Base-by-base conservation (phyloP, 2,113 vertebrate species). In the Ophiodon elongatus region DNA sequence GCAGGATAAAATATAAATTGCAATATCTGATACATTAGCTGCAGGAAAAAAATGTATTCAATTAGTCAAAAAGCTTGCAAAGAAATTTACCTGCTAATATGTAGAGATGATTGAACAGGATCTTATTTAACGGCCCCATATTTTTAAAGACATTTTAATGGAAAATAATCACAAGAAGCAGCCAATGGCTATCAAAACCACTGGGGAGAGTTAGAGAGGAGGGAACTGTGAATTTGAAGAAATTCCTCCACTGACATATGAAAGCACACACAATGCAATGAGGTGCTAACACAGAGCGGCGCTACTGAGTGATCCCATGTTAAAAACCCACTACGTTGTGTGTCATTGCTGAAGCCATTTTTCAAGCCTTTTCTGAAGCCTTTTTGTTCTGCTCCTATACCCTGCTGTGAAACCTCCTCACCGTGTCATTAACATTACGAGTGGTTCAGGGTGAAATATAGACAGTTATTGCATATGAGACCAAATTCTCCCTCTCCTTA, bases 391-490 rank as follows among this genome's bases (percentile, higher is more conserved):
- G 62, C 69, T 74, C 33, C 17, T 13, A 13, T 15, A 1, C 17
- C 7, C 57, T 59, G 67, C 29, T 19, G 56, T 73, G 79, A 60
- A 84, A 73, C 54, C 68, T 52, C 65, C 64, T 45, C 74, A 17
- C 60, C 33, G 13, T 37, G 54, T 50, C 7, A 0, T 73, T 78
- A 66, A 57, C 19, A 21, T 17, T 6, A 17, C 3, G 39, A 78
- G 70, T 39, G 80, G 65, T 65, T 79, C 14, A 4, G 69, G 37
- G 60, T 87, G 43, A 83, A 84, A 87, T 73, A 67, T 8, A 82
- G 10, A 27, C 64, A 35, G 47, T 73, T 69, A 64, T 66, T 76
- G 45, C 86, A 73, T n/a, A 57, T 23, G 65, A 84, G 79, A 76
- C 39, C 67, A 43, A 73, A 72, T 68, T 82, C 76, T 62, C 37